Evolutionary conservation across 2,797 vertebrate species (phyloP), one percentile per base, ranked within the genome.

Genomic region (Sparus aurata): DNA sequence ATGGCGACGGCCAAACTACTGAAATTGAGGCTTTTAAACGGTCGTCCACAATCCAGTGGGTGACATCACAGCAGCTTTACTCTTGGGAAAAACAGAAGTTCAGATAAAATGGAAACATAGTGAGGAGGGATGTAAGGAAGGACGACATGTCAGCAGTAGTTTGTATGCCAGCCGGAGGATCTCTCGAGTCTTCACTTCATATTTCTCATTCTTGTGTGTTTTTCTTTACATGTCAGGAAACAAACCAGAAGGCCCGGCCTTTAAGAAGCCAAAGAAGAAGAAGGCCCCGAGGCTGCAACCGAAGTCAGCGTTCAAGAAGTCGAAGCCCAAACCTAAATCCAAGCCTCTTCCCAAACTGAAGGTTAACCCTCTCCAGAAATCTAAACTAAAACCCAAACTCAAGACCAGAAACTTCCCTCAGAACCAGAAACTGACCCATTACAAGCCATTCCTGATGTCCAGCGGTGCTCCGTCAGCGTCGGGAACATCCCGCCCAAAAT

Each of bases 211-310:
- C 16, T 17, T 41, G 5, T 34, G 4, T 75, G 17, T 38, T 71
- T 34, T 60, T 38, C 2, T 6, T 77, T 47, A 23, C 69, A 69
- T 58, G 13, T 45, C 60, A 89, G 85, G 8, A 0, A 59, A 1
- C 0, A 60, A 57, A 2, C n/a, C 34, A 0, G 84, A 87, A 60
- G 53, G 0, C 7, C 25, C 22, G 1, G 5, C 30, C 4, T 67
- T 70, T 18, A 89, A 89, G 67, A 92, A 89, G 54, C 77, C 52
- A 3, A 90, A 91, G 65, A 92, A 86, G 79, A 83, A 80, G 60
- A 91, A 86, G 68, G 25, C 83, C 41, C 63, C 46, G 67, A 89
- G 58, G 69, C 82, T 67, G 43, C 49, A 79, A 38, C 82, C 60
- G 1, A 80, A 91, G 65, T 87, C 83, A 2, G 55, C 34, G 0